phyloP scores from a whole-genome alignment of 2,888 invertebrate genomes.

The Hydroisotoma schaefferi region DNA sequence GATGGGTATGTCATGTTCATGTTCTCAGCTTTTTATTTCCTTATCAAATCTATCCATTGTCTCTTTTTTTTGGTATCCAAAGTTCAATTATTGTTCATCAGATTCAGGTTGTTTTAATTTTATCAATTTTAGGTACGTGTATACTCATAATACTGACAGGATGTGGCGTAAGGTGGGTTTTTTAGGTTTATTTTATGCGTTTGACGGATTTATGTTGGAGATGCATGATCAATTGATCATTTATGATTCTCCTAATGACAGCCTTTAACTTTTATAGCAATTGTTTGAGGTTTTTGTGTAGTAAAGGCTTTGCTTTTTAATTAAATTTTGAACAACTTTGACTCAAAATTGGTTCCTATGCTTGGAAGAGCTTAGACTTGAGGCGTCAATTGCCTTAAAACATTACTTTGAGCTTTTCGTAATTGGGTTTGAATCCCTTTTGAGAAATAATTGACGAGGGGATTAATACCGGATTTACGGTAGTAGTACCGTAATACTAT shows the following conservation, averaged over 20 bases:
- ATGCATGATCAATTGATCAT: neutral
- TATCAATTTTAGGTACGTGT: slow-evolving; percentile 57
- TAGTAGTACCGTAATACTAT: too few species aligned
- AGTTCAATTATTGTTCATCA: neutral
- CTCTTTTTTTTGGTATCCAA: neutral
- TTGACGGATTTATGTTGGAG: neutral
- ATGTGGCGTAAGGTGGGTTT: slow-evolving; percentile 42
- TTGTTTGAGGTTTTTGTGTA: neutral
- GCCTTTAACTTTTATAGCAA: too few species aligned
- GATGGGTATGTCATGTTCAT: slow-evolving; percentile 55
- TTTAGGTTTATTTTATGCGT: too few species aligned
- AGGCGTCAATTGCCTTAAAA: too few species aligned
- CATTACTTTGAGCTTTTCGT: too few species aligned
- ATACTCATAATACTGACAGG: slow-evolving; percentile 57
- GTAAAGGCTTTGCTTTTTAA: neutral
- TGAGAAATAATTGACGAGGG: too few species aligned
- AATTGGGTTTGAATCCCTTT: too few species aligned
- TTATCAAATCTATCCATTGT: neutral
- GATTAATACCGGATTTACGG: too few species aligned
- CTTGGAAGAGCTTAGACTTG: too few species aligned
- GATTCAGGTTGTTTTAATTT: neutral
- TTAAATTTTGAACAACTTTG: neutral
- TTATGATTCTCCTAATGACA: too few species aligned
- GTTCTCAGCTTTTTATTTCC: neutral
- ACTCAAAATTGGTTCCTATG: neutral